Evolutionary conservation across 1,140 invertebrate genomes (phyloP), one percentile per base, ranked within the genome.

Genomic region (Papilio polytes): DNA sequence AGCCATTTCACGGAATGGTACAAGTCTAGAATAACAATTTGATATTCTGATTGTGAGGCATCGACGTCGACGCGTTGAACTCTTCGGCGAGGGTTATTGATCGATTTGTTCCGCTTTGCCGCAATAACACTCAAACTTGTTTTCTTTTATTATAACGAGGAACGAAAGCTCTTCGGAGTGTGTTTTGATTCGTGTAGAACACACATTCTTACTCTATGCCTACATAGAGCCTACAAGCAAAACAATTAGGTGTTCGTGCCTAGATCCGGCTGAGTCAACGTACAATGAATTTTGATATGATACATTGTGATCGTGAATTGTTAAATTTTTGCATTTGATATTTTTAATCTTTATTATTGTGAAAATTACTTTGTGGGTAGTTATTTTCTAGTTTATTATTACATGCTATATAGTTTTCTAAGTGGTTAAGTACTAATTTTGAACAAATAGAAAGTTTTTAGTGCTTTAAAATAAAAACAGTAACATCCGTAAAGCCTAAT

Each of bases 81-180:
- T 93, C 91, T 90, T 88, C 86, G 81, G 80, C 82, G 87, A 92
- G 92, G 90, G 91, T 89, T 90, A 87, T 87, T 87, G 92, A 84
- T 91, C 91, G 91, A 94, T 94, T 94, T 73, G 91, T 83, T 84
- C 88, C 89, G 91, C 85, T 86, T 83, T 82, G 80, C 66, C 86
- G 81, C 84, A 82, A 82, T 80, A 85, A 84, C 76, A 86, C 85
- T 84, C 79, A 88, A 87, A 89, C 89, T 85, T 82, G 85, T 89
- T 90, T 87, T 86, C 82, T 87, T 80, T 81, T 76, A 82, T 76
- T 82, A 80, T 83, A 81, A 83, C 80, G 48, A 66, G 31, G 80
- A 85, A 79, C 56, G 79, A 82, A 80, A 82, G 80, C 82, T 84
- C 77, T 46, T 78, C 59, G 6, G 15, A 78, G 8, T 78, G 56